Evolutionary conservation across 2,113 vertebrate species (phyloP).

Genomic region (Morphnarchus princeps): DNA sequence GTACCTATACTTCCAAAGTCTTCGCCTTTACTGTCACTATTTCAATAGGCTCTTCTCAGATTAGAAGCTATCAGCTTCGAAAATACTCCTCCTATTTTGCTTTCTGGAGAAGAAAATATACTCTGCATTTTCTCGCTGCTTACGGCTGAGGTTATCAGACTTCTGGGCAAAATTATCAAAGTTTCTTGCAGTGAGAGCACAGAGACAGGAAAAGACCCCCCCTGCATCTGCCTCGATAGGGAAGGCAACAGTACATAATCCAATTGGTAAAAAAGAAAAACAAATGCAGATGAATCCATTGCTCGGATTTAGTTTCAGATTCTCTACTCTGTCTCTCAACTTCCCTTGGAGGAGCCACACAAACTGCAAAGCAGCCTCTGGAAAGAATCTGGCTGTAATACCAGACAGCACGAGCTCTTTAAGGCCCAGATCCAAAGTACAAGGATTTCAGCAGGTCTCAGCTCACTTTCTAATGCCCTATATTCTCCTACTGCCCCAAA

Average conservation of each 20-base stretch:
- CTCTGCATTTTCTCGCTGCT: background rate
- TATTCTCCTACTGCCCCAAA: background rate
- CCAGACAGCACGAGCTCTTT: background rate
- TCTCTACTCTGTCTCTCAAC: background rate
- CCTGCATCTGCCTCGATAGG: background rate
- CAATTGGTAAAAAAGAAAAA: background rate
- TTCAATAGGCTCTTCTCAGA: background rate
- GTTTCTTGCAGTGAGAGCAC: background rate
- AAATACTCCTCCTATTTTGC: background rate
- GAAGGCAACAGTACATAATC: background rate
- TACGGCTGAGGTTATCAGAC: background rate
- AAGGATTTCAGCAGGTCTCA: background rate
- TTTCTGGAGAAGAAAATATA: background rate
- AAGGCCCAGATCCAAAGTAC: background rate
- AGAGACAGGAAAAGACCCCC: background rate
- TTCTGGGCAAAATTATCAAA: background rate
- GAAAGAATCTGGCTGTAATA: background rate
- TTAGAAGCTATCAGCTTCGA: background rate
- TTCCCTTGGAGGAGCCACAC: background rate
- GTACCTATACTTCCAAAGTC: background rate
- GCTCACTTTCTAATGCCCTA: background rate
- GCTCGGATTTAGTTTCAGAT: background rate
- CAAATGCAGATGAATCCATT: background rate
- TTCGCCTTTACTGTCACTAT: background rate
- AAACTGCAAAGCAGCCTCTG: background rate